Conservation (phyloP, 1,140 invertebrate species). For the Dendrolimus punctatus region DNA sequence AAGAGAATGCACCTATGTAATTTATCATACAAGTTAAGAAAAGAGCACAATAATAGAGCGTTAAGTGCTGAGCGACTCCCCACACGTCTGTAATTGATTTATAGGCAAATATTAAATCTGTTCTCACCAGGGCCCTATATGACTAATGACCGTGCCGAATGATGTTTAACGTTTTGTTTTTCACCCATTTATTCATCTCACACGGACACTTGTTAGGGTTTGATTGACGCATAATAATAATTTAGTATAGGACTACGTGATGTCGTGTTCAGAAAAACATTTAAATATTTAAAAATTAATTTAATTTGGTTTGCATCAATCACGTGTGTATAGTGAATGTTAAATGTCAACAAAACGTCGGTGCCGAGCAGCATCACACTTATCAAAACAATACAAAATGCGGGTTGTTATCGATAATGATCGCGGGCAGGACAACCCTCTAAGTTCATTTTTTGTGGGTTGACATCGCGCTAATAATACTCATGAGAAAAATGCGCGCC, state of each 20-base stretch:
- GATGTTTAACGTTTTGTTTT: conserved; percentile 44
- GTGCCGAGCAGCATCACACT: conserved; percentile 43
- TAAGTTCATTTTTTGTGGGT: conserved; percentile 64
- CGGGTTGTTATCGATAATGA: conserved; percentile 63
- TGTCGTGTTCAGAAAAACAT: conserved; percentile 7
- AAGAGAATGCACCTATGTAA: conserved; percentile 19
- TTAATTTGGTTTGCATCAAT: conserved; percentile 38
- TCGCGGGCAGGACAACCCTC: conserved; percentile 56
- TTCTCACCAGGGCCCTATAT: conserved; percentile 43
- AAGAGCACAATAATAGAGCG: conserved; percentile 48
- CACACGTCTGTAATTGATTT: conserved; percentile 57
- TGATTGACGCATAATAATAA: conserved; percentile 46
- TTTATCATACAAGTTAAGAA: conserved; percentile 49
- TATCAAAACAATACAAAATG: conserved; percentile 70
- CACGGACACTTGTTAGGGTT: conserved; percentile 18
- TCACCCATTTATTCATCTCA: conserved; percentile 29
- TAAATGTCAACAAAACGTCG: conserved; percentile 58
- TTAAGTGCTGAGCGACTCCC: conserved; percentile 32
- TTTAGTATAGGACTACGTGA: conserved; percentile 10
- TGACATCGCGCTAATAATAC: conserved; percentile 71
- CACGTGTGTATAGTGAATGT: conserved; percentile 43
- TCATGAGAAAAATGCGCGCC: conserved; percentile 68
- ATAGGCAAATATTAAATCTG: conserved; percentile 65
- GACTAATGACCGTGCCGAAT: conserved; percentile 43
- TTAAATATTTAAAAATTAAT: conserved; percentile 16